A percentile compares a stretch with the other conserved stretches of the same genome.
Conservation (phyloP, 1,140 invertebrate species). For the Leptinotarsa texana region DNA sequence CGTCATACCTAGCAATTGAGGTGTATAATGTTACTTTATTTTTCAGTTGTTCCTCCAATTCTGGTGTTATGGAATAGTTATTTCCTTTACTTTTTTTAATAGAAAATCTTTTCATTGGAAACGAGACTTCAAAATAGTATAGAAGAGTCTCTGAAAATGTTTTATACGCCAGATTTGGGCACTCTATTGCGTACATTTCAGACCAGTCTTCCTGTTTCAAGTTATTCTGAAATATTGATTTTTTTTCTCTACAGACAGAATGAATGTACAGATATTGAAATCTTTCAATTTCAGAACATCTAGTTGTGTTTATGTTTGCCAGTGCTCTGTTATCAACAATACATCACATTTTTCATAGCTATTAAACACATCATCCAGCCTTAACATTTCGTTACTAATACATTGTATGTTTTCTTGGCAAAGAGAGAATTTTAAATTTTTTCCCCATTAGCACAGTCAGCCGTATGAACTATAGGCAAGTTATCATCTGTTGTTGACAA, state of each 20-base stretch:
- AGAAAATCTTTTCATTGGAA: constrained; percentile 18
- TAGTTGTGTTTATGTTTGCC: neutral
- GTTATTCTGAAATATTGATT: constrained; percentile 6
- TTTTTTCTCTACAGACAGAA: constrained; percentile 12
- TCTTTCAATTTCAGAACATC: constrained; percentile 18
- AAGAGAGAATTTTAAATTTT: neutral
- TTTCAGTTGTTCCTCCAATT: neutral
- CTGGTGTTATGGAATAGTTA: constrained; percentile 2
- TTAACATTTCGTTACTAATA: constrained; percentile 7
- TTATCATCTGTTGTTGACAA: neutral
- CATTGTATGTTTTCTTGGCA: neutral
- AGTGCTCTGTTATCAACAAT: constrained; percentile 10
- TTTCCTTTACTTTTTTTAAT: constrained; percentile 16
- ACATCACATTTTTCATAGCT: constrained; percentile 2
- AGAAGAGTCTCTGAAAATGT: constrained; percentile 8
- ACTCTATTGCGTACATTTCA: no score
- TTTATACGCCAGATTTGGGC: constrained; percentile 6
- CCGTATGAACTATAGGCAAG: neutral
- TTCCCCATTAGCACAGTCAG: neutral
- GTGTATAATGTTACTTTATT: constrained; percentile 21
- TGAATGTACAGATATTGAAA: constrained; percentile 4
- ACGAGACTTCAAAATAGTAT: constrained; percentile 13
- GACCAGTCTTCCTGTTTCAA: constrained; percentile 4
- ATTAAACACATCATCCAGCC: constrained; percentile 8
- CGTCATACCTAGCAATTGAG: constrained; percentile 13